phyloP scores from a whole-genome alignment of 2,797 vertebrate genomes.

The Myotis planiceps region DNA sequence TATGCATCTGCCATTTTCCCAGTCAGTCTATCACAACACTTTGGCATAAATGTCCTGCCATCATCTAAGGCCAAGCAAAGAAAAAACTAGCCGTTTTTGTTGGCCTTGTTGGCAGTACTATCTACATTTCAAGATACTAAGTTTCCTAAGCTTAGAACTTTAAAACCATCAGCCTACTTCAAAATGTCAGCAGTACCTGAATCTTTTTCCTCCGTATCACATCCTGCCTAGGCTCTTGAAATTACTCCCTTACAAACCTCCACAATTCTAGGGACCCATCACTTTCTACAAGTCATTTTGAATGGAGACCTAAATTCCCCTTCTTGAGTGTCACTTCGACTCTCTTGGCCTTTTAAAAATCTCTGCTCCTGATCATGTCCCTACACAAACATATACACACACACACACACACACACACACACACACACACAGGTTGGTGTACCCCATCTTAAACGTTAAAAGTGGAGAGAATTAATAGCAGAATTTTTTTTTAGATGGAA shows the following conservation, averaged over 20 bases:
- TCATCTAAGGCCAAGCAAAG: background rate
- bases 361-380: background rate
- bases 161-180: background rate
- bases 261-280: background rate
- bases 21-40: background rate
- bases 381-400: background rate
- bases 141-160: background rate
- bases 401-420: too few relatives aligned
- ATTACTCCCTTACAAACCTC: background rate
- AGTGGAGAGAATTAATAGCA: background rate
- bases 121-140: background rate
- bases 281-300: background rate
- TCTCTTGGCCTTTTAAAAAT: background rate
- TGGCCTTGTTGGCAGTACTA: background rate
- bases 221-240: background rate
- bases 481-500: background rate
- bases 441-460: background rate
- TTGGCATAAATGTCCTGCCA: background rate
- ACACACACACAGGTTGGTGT: background rate
- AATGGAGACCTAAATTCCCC: background rate
- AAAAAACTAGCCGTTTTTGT: background rate
- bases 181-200: background rate
- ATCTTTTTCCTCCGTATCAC: background rate
- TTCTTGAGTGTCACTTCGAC: background rate
- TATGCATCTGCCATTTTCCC: background rate